Conservation (phyloP, 2,888 invertebrate genomes). For the Branchipolynoe longqiensis region DNA sequence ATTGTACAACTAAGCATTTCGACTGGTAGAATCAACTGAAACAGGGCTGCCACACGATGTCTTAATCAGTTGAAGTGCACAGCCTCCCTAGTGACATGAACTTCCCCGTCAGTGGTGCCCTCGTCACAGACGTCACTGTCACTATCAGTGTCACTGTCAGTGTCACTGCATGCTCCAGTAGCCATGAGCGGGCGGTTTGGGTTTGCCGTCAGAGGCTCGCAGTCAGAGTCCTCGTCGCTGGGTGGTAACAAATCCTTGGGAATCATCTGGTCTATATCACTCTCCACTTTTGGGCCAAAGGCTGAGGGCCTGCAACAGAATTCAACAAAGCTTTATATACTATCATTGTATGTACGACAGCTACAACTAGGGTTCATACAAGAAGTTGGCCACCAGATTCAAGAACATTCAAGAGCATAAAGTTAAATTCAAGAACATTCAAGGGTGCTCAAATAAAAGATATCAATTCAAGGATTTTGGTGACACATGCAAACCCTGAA, state of each 20-base stretch:
- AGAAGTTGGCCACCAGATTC: too few species aligned
- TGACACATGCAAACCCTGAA: not conserved
- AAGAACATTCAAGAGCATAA: too few species aligned
- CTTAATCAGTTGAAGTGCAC: slow-evolving; percentile 16
- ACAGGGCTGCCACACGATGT: too few species aligned
- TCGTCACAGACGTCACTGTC: not conserved
- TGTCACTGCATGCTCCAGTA: not conserved
- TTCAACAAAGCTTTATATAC: not conserved
- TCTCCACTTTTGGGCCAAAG: slow-evolving; percentile 68
- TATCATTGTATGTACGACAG: too few species aligned
- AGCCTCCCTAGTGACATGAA: slow-evolving; percentile 7
- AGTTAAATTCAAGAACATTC: too few species aligned
- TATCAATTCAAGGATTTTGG: not conserved
- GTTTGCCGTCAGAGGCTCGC: slow-evolving; percentile 21
- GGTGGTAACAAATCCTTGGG: slow-evolving; percentile 79
- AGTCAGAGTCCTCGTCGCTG: slow-evolving; percentile 68
- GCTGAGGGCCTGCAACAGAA: slow-evolving; percentile 73
- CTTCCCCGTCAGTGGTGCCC: not conserved
- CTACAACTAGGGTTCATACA: too few species aligned
- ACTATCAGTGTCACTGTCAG: slow-evolving; percentile 10
- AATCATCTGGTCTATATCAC: slow-evolving; percentile 69
- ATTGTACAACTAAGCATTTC: too few species aligned
- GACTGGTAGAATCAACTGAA: too few species aligned
- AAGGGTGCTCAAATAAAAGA: too few species aligned
- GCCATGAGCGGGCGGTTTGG: slow-evolving; percentile 48